Evolutionary conservation across 1,140 invertebrate genomes (phyloP).

Genomic region (Brachionus sp.): DNA sequence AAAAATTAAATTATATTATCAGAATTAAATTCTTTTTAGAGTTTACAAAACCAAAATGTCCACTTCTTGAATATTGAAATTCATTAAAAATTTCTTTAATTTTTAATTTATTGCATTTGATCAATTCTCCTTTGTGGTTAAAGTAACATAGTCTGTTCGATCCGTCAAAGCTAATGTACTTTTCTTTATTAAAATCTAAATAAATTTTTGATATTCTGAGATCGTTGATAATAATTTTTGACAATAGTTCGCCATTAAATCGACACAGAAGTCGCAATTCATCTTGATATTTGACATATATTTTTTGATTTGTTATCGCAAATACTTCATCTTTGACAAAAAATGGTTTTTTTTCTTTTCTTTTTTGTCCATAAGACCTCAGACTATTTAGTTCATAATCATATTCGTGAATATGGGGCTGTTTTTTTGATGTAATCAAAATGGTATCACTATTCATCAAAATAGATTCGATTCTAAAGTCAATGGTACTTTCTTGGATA

Average conservation of each 20-base stretch:
- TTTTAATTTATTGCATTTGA: not conserved
- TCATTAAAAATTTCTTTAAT: not conserved
- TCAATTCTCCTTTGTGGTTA: constrained; percentile 13
- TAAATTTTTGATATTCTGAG: not conserved
- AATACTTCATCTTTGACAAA: constrained; percentile 21
- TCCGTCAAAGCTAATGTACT: not conserved
- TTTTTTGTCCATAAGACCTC: constrained; percentile 20
- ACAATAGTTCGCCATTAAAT: not conserved
- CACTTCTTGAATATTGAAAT: constrained; percentile 10
- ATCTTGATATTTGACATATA: not conserved
- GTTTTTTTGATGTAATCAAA: not conserved
- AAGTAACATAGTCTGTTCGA: not conserved
- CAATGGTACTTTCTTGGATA: not conserved
- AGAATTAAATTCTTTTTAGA: constrained; percentile 34
- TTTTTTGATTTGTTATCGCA: not conserved
- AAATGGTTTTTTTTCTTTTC: constrained; percentile 16
- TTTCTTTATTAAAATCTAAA: constrained; percentile 34
- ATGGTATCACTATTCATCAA: constrained; percentile 3
- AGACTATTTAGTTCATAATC: not conserved
- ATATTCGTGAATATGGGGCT: not conserved
- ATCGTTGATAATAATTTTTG: not conserved
- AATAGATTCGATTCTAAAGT: not conserved
- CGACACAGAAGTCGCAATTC: not conserved
- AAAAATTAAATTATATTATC: not conserved
- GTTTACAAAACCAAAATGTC: constrained; percentile 15